Percentiles rank a stretch among this genome's conserved stretches.
Evolutionary conservation across 2,113 vertebrate species (phyloP).

Genomic region (Meriones unguiculatus): DNA sequence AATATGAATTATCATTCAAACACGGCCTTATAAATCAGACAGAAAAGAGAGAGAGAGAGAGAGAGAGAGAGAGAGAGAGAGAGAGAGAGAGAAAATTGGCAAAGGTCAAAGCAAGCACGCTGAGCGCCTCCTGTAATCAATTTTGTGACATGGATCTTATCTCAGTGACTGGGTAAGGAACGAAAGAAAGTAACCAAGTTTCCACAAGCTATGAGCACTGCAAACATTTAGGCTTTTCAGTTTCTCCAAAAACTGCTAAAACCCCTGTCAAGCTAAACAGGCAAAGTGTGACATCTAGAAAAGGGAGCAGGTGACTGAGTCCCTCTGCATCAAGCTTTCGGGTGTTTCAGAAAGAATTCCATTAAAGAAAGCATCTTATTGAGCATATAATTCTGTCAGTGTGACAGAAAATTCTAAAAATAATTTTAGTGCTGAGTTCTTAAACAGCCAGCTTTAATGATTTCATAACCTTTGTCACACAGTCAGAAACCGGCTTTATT

Average conservation of each 20-base stretch:
- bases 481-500: constrained; percentile 33
- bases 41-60: background rate
- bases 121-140: background rate
- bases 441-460: constrained; percentile 50
- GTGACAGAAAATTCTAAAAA: constrained; percentile 42
- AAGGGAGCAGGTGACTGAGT: background rate
- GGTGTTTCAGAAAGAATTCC: constrained; percentile 41
- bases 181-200: background rate
- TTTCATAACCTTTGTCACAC: constrained; percentile 52
- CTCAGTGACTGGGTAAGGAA: background rate
- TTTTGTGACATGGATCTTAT: background rate
- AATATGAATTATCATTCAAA: background rate
- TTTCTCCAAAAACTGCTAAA: constrained; percentile 33
- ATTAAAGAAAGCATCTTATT: constrained; percentile 52
- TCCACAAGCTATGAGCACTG: background rate
- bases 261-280: background rate
- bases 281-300: background rate
- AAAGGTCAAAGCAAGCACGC: background rate
- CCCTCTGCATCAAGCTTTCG: background rate
- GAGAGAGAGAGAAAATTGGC: background rate
- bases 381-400: constrained; percentile 24
- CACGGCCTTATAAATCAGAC: background rate
- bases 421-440: constrained; percentile 52
- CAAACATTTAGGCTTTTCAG: background rate
- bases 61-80: background rate